phyloP scores from a whole-genome alignment of 2,113 vertebrate genomes.

The Ceyx cyanopectus region DNA sequence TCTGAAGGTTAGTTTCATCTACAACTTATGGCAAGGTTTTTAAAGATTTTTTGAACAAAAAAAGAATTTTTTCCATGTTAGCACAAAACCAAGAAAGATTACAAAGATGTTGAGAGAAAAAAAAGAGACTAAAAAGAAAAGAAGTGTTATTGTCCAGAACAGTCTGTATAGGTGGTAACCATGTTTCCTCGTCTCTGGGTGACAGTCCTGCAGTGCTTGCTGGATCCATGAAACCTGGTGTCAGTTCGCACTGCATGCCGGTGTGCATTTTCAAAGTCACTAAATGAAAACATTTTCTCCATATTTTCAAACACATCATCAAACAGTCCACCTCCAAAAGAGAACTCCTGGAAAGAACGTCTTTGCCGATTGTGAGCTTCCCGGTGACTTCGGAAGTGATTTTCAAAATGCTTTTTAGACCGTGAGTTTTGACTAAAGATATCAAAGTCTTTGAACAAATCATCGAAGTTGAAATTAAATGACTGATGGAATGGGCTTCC shows the following conservation, averaged over 20 bases:
- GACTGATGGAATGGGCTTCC: constrained; percentile 84
- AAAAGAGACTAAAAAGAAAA: background rate
- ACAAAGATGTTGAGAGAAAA: background rate
- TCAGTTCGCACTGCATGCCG: constrained; percentile 81
- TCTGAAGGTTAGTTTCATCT: constrained; percentile 61
- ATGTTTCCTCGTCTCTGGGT: constrained; percentile 96
- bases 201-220: constrained; percentile 94
- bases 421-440: constrained; percentile 84
- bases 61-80: constrained; percentile 57
- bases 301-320: constrained; percentile 95
- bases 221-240: constrained; percentile 83
- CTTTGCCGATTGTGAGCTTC: constrained; percentile 83
- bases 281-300: constrained; percentile 97
- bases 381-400: constrained; percentile 86
- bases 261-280: constrained; percentile 78
- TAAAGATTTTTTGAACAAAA: constrained; percentile 65
- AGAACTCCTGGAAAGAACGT: constrained; percentile 85
- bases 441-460: constrained; percentile 93
- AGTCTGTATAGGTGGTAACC: constrained; percentile 97
- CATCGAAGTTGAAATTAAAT: constrained; percentile 93
- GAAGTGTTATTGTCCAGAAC: constrained; percentile 83
- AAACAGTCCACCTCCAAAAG: constrained; percentile 88
- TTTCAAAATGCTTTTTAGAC: constrained; percentile 91
- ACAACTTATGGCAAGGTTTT: constrained; percentile 17
- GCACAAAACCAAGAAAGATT: constrained; percentile 36